A percentile compares a stretch with the other conserved stretches of the same genome.
These are phyloP conservation scores for Nomia melanderi DNA, from an alignment of 1,140 invertebrate genomes.

Conservation along the genomic window DNA sequence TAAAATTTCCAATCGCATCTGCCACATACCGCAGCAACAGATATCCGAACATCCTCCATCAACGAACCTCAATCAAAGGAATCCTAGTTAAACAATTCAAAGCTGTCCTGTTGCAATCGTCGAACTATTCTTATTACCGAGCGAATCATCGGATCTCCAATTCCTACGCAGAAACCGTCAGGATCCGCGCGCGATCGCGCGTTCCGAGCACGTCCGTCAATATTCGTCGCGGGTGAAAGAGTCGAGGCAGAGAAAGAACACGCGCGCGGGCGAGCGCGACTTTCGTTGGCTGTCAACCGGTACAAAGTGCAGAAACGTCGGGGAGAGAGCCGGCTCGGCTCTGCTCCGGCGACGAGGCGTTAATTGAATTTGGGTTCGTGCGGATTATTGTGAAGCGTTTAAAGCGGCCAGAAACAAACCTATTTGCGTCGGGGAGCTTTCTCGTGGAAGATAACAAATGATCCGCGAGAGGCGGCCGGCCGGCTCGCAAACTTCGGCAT, in stretches of 20 bases:
- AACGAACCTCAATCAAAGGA: too few species aligned
- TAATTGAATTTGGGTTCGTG: slow-evolving; percentile 72
- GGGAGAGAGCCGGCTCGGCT: slow-evolving; percentile 18
- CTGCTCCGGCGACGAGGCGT: slow-evolving; percentile 57
- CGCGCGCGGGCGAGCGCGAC: too few species aligned
- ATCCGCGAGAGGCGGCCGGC: slow-evolving; percentile 58
- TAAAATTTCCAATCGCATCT: too few species aligned
- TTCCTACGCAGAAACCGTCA: too few species aligned
- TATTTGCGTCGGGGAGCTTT: slow-evolving; percentile 73
- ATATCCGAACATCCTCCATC: too few species aligned
- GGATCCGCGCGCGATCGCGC: slow-evolving; percentile 34
- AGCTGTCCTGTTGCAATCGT: too few species aligned
- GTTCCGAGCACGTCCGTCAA: slow-evolving; percentile 58
- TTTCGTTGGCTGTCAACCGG: slow-evolving; percentile 60
- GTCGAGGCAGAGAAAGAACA: slow-evolving; percentile 59
- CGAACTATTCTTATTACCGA: too few species aligned
- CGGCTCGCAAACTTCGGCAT: slow-evolving; percentile 70
- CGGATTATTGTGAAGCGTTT: slow-evolving; percentile 72
- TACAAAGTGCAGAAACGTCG: slow-evolving; percentile 60
- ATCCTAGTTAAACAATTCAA: too few species aligned
- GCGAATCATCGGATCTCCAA: not conserved
- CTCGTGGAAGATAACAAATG: slow-evolving; percentile 72
- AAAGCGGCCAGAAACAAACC: slow-evolving; percentile 74
- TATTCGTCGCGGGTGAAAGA: slow-evolving; percentile 54
- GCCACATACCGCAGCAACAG: too few species aligned